Conservation (phyloP, 2,888 invertebrate species). For the Tortricodes alternella region DNA sequence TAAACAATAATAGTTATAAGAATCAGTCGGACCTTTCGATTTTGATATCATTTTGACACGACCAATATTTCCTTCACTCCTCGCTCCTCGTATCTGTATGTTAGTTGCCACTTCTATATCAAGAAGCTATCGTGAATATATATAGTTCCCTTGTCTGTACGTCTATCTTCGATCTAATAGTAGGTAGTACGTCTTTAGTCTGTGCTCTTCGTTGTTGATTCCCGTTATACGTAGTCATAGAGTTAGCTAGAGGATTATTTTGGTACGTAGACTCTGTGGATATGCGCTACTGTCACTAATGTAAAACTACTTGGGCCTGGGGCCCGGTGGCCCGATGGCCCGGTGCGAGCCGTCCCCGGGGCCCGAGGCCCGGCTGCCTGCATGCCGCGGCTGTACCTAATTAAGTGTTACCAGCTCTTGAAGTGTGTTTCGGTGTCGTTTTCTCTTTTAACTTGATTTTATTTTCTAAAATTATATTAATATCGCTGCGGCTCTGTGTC, state of each 20-base stretch:
- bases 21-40: slow-evolving; percentile 52
- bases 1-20: slow-evolving; percentile 76
- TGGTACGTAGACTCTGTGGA: slow-evolving; percentile 65
- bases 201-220: slow-evolving; percentile 78
- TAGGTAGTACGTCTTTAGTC: slow-evolving; percentile 54
- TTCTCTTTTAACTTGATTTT: slow-evolving; percentile 61
- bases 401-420: slow-evolving; percentile 61
- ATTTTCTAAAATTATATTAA: slow-evolving; percentile 45
- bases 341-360: not conserved
- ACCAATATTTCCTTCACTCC: slow-evolving; percentile 49
- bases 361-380: not conserved
- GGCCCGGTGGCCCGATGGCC: too few relatives aligned
- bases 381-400: slow-evolving; percentile 32
- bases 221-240: slow-evolving; percentile 60
- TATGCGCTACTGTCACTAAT: slow-evolving; percentile 74
- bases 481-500: slow-evolving; percentile 44
- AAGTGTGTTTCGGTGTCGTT: slow-evolving; percentile 71
- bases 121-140: slow-evolving; percentile 50
- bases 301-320: slow-evolving; percentile 47
- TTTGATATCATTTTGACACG: slow-evolving; percentile 53
- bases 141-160: slow-evolving; percentile 44
- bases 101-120: slow-evolving; percentile 48
- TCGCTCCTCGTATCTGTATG: slow-evolving; percentile 41
- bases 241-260: slow-evolving; percentile 73
- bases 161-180: slow-evolving; percentile 60